Evolutionary conservation across 2,113 vertebrate genomes (phyloP).

Genomic region (Cinclus mexicanus): DNA sequence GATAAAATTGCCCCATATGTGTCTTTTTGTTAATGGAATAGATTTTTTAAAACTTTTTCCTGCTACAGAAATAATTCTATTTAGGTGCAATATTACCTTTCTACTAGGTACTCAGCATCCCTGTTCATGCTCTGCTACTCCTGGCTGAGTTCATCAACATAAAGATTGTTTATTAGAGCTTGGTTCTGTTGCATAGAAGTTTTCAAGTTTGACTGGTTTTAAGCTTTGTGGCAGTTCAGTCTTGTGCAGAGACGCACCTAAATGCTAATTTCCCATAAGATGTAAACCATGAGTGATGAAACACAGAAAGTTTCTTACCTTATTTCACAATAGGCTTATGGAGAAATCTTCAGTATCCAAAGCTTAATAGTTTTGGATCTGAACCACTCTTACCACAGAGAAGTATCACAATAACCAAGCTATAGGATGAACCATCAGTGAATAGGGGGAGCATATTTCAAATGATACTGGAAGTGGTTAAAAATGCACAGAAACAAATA

Average conservation of each 20-base stretch:
- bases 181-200: not conserved
- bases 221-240: not conserved
- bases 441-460: not conserved
- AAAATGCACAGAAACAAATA: not conserved
- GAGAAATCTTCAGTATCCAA: not conserved
- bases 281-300: not conserved
- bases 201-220: not conserved
- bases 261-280: not conserved
- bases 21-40: not conserved
- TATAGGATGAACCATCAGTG: too few relatives aligned
- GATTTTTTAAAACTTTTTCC: not conserved
- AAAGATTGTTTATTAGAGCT: not conserved
- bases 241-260: not conserved
- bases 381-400: not conserved
- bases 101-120: not conserved
- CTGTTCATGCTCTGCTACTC: not conserved
- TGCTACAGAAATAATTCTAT: not conserved
- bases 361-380: not conserved
- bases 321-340: not conserved
- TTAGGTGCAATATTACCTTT: not conserved
- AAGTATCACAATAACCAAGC: not conserved
- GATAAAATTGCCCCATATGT: fast-evolving
- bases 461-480: not conserved
- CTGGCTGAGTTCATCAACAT: not conserved
- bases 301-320: not conserved